Percentiles rank a stretch among this genome's conserved stretches.
phyloP scores from a whole-genome alignment of 2,797 vertebrate genomes.

The Apogon hyalosoma region DNA sequence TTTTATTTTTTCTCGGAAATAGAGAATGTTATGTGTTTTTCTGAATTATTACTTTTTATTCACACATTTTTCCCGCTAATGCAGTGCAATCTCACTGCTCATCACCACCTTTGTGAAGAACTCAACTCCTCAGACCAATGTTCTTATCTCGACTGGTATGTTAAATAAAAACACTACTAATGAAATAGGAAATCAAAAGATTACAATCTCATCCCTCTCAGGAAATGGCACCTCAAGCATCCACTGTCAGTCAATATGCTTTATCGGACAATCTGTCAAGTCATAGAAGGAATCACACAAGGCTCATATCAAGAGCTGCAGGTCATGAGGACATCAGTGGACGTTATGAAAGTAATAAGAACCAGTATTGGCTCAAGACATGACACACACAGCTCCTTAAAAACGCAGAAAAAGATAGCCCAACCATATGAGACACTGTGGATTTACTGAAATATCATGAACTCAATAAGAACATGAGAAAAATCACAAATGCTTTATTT shows the following conservation, averaged over 20 bases:
- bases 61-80: too few relatives aligned
- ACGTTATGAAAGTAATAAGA: conserved; percentile 27
- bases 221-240: conserved; percentile 51
- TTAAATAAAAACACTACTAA: conserved; percentile 34
- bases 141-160: conserved; percentile 36
- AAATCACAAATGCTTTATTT: not conserved
- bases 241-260: conserved; percentile 38
- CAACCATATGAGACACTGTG: not conserved
- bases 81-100: not conserved
- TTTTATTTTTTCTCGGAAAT: too few relatives aligned
- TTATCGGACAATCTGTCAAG: conserved; percentile 40
- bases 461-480: not conserved
- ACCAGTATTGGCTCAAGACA: not conserved
- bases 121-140: not conserved
- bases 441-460: not conserved
- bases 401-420: not conserved
- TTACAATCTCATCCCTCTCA: conserved; percentile 35
- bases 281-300: conserved; percentile 14
- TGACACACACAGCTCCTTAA: not conserved
- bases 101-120: not conserved
- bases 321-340: conserved; percentile 4
- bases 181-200: conserved; percentile 75
- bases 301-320: conserved; percentile 15
- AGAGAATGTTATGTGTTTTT: too few relatives aligned
- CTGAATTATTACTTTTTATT: too few relatives aligned